Base-by-base conservation (phyloP, 1,140 invertebrate species). In the Lucilia cuprina region DNA sequence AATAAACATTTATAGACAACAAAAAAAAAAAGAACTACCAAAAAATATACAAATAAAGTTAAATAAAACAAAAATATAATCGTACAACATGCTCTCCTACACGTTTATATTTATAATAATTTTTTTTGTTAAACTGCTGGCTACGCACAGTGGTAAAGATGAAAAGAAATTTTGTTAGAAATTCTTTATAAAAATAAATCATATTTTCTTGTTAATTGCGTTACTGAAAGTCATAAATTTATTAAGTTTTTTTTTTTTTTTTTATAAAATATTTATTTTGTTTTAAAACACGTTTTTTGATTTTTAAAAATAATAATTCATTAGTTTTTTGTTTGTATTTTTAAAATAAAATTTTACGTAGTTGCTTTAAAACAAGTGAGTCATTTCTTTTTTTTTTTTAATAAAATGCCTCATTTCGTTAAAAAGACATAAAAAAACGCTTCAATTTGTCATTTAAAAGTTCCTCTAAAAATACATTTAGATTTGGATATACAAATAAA, bases 401-500 rank as follows among this genome's bases (percentile, higher is more conserved):
- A 70, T 70, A 12, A 21, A 70, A 70, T 21, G 19, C 7, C n/a
- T 70, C 65, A 70, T 70, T 70, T 21, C 21, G n/a, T 70, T 21
- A 19, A n/a, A 19, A 70, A 25, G n/a, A 70, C n/a, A 21, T 19
- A 21, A 70, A 70, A 25, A 30, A 25, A 70, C 21, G n/a, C 21
- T 12, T 70, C n/a, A 70, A 70, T 70, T 70, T 70, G 65, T 70
- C 65, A 70, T 70, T 19, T 25, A 60, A 60, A 60, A n/a, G 55
- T 41, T n/a, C 55, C 14, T 3, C 55, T n/a, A n/a, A n/a, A 60
- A 70, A 70, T 30, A 30, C 25, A 30, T 30, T 30, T 30, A 30
- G 25, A 70, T 70, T 9, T 21, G 21, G 4, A 70, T 3, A 70
- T 5, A 21, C 65, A 21, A 7, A 70, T 17, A 10, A 7, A 70